phyloP scores from a whole-genome alignment of 2,113 vertebrate genomes.

The Saguinus imperator region DNA sequence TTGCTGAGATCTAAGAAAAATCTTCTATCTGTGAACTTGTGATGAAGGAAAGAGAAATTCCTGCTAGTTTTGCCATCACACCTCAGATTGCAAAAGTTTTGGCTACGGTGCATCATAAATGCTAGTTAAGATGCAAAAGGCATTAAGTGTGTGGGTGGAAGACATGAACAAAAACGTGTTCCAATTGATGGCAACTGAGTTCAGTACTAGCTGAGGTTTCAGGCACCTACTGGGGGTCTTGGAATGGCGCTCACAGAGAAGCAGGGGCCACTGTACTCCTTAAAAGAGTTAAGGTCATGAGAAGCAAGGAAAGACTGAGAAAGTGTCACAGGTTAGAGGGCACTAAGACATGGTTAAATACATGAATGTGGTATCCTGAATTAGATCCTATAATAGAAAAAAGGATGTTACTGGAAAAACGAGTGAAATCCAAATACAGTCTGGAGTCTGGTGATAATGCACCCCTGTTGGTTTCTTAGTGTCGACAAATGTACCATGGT shows the following conservation, averaged over 20 bases:
- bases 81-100: not conserved
- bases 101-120: not conserved
- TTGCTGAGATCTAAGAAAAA: not conserved
- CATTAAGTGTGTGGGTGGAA: not conserved
- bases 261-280: not conserved
- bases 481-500: not conserved
- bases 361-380: not conserved
- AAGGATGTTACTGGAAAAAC: not conserved
- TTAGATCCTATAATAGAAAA: not conserved
- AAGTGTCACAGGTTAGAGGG: not conserved
- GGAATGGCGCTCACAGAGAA: not conserved
- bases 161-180: not conserved
- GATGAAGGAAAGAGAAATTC: not conserved
- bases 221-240: not conserved
- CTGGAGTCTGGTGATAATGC: not conserved
- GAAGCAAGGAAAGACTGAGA: not conserved
- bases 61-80: not conserved
- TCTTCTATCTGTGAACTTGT: not conserved
- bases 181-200: not conserved
- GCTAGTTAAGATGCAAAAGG: not conserved
- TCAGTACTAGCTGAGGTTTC: not conserved
- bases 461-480: not conserved
- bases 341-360: not conserved
- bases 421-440: not conserved
- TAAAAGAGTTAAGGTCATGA: not conserved